Conservation (phyloP, 2,113 vertebrate species). For the Ceratotherium simum region DNA sequence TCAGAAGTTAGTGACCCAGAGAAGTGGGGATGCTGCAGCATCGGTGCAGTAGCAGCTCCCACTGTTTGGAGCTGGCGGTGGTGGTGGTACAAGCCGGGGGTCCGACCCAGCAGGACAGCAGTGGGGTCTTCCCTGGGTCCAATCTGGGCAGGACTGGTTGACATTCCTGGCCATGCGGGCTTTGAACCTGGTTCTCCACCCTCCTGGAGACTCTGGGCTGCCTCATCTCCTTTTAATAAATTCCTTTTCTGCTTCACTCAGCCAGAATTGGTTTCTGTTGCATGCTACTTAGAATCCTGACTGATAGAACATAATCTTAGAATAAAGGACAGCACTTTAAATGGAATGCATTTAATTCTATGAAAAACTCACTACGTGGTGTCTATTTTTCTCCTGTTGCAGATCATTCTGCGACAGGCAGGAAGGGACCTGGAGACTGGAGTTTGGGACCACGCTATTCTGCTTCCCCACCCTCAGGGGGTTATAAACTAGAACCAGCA, state of each 20-base stretch:
- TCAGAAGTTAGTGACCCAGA: background rate
- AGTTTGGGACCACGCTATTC: background rate
- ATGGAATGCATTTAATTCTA: background rate
- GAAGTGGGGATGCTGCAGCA: background rate
- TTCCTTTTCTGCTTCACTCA: conserved; percentile 41
- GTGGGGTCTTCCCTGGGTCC: background rate
- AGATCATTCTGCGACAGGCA: background rate
- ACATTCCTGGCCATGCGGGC: background rate
- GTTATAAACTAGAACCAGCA: background rate
- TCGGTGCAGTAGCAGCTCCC: rapidly evolving
- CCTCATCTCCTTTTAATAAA: background rate
- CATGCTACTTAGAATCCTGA: conserved; percentile 10
- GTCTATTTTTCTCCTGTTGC: background rate
- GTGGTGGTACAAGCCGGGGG: background rate
- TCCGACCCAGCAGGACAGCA: background rate
- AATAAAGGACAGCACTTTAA: background rate
- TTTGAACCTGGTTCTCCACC: background rate
- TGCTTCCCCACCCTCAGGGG: background rate
- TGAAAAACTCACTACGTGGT: background rate
- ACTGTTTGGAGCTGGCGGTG: background rate
- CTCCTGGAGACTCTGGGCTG: background rate
- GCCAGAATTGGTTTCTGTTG: conserved; percentile 51
- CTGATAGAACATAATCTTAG: background rate
- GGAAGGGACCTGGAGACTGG: background rate
- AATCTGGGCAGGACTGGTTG: background rate